A percentile compares a stretch with the other conserved stretches of the same genome.
Conservation (phyloP, 2,888 invertebrate species). For the Microchrysa polita region DNA sequence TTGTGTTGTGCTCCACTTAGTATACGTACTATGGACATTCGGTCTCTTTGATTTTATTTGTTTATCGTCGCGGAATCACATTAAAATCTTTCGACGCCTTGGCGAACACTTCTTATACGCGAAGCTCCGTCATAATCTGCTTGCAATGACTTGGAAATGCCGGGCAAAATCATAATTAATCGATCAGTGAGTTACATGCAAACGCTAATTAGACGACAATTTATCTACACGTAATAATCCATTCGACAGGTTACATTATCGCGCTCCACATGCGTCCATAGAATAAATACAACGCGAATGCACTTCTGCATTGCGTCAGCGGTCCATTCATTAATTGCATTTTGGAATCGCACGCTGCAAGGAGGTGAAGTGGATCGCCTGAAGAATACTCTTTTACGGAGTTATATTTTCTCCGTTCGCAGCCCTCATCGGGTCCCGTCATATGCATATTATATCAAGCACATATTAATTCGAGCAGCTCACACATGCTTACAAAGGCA, state of each 20-base stretch:
- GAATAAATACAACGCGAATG: too few species aligned
- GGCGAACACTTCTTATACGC: constrained; percentile 1
- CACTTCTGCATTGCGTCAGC: neutral
- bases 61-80: constrained; percentile 2
- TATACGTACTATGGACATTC: neutral
- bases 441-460: constrained; percentile 37
- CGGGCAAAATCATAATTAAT: constrained; percentile 39
- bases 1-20: constrained; percentile 8
- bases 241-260: constrained; percentile 42
- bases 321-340: constrained; percentile 10
- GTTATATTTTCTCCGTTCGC: constrained; percentile 10
- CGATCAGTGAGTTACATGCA: constrained; percentile 45
- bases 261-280: constrained; percentile 35
- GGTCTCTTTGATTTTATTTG: too few species aligned
- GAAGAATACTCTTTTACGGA: neutral
- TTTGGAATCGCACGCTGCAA: constrained; percentile 20
- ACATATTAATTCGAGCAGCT: constrained; percentile 37
- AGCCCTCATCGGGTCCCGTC: neutral
- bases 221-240: constrained; percentile 44
- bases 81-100: constrained; percentile 28
- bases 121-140: neutral
- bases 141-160: too few species aligned
- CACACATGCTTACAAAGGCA: constrained; percentile 25
- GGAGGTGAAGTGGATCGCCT: neutral
- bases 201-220: constrained; percentile 44